Percentiles rank a stretch among this genome's conserved stretches.
These are phyloP conservation scores for Anableps anableps DNA, from an alignment of 2,797 vertebrate genomes.

Conservation along the genomic window DNA sequence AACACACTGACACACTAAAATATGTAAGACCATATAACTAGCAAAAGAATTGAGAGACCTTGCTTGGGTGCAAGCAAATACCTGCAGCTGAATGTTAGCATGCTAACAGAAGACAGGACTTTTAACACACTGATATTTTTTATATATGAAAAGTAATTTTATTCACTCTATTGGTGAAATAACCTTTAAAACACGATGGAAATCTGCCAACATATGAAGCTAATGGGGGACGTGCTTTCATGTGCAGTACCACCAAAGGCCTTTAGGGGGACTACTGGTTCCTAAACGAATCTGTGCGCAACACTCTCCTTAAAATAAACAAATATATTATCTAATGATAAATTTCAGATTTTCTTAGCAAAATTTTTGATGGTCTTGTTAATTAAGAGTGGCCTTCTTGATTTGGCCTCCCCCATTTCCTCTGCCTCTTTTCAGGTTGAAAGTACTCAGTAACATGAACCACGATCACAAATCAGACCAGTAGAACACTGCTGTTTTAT, in stretches of 20 bases:
- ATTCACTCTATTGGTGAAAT: neutral
- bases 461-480: neutral
- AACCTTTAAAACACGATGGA: neutral
- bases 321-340: neutral
- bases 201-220: too few relatives aligned
- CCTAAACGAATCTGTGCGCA: neutral
- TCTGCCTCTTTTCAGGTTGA: neutral
- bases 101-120: neutral
- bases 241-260: too few relatives aligned
- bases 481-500: neutral
- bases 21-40: neutral
- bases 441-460: neutral
- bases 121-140: neutral
- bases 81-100: neutral
- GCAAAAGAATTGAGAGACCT: neutral
- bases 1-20: constrained; percentile 17
- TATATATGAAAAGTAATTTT: neutral
- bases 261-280: neutral
- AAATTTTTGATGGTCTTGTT: neutral
- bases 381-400: neutral
- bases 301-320: neutral
- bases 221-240: too few relatives aligned
- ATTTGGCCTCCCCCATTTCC: neutral
- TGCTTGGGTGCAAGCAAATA: neutral
- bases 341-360: neutral